phyloP scores from a whole-genome alignment of 2,888 invertebrate genomes.

The Oxytorus armatus region DNA sequence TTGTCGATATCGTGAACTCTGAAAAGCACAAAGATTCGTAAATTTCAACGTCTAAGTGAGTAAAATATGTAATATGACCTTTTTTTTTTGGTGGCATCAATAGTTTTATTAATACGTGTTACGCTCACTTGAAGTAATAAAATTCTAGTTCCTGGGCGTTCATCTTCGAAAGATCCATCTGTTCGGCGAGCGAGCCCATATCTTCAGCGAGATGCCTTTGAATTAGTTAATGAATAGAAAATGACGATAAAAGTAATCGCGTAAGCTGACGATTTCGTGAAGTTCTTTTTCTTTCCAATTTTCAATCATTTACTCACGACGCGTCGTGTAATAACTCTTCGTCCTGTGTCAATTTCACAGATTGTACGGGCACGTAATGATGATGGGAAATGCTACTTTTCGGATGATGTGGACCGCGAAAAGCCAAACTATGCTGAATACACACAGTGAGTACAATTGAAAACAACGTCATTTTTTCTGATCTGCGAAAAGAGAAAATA shows the following conservation, averaged over 20 bases:
- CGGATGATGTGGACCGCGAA: conserved; percentile 89
- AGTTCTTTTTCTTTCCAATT: background rate
- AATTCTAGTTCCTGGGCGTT: conserved; percentile 94
- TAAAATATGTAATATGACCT: background rate
- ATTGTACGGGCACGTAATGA: conserved; percentile 87
- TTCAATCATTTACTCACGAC: conserved; percentile 86
- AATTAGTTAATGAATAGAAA: conserved; percentile 26
- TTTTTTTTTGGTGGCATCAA: background rate
- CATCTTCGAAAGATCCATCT: conserved; percentile 89
- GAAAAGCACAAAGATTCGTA: conserved; percentile 46
- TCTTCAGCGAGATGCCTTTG: conserved; percentile 92
- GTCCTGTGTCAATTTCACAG: conserved; percentile 89
- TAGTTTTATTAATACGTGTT: too few relatives aligned
- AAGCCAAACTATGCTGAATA: conserved; percentile 71
- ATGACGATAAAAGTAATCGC: background rate
- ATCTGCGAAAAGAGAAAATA: conserved; percentile 22
- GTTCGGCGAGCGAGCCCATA: conserved; percentile 87
- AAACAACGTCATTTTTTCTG: conserved; percentile 64
- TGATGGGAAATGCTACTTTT: conserved; percentile 85
- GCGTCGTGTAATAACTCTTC: conserved; percentile 90
- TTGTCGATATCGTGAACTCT: conserved; percentile 94
- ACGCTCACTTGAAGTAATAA: conserved; percentile 90
- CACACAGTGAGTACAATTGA: conserved; percentile 71
- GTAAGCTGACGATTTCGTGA: background rate
- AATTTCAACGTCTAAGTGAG: background rate